Conservation (phyloP, 1,140 invertebrate genomes). For the Notospermus geniculatus region DNA sequence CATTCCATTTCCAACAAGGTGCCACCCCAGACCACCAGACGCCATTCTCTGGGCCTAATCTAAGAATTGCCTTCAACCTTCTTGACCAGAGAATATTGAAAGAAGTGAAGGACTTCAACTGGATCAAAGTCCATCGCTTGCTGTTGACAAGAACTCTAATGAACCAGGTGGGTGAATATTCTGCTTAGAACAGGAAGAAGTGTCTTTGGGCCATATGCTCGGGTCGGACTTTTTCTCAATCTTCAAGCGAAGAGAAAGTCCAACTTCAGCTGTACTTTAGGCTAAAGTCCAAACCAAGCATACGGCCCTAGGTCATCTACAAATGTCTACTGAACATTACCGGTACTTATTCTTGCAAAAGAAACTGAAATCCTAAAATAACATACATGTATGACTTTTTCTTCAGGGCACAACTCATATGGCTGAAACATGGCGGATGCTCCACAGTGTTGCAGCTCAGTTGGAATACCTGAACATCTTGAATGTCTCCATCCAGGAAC, state of each 20-base stretch:
- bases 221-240: no score
- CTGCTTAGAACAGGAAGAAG: no score
- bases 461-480: slow-evolving; percentile 38
- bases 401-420: slow-evolving; percentile 23
- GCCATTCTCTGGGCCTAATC: slow-evolving; percentile 36
- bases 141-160: slow-evolving; percentile 41
- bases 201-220: no score
- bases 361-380: no score
- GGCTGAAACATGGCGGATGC: slow-evolving; percentile 40
- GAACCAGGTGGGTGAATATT: slow-evolving; percentile 28
- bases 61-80: slow-evolving; percentile 20
- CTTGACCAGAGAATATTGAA: slow-evolving; percentile 34
- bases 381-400: background rate
- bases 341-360: no score
- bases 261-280: no score
- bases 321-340: no score
- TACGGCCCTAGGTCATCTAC: no score
- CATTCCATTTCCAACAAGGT: slow-evolving; percentile 48
- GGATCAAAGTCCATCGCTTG: slow-evolving; percentile 36
- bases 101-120: slow-evolving; percentile 27
- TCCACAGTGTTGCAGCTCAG: slow-evolving; percentile 39
- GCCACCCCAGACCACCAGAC: slow-evolving; percentile 32
- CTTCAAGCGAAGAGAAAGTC: no score
- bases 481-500: slow-evolving; percentile 36
- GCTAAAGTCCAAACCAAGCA: no score